Evolutionary conservation across 2,888 invertebrate genomes (phyloP), one percentile per base, ranked within the genome.

Genomic region (Imbricaverruca yamaguchii): DNA sequence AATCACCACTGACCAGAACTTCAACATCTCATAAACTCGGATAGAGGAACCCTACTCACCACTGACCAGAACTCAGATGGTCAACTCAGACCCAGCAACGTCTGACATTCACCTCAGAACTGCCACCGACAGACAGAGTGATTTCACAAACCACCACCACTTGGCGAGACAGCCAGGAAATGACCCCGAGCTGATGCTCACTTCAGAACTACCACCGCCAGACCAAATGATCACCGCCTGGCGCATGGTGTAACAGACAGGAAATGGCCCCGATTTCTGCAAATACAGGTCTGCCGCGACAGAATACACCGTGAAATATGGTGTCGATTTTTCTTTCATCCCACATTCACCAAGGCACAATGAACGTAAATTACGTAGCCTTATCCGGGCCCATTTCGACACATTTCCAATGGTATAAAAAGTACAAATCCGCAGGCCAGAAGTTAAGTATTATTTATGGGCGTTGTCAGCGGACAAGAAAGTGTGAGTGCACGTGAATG

Each of bases 351-450:
- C 2, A 4, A 0, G 74, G 18, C 55, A 74, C 74, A 74, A 74
- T 74, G 74, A 55, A 74, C 74, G 74, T 55, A 74, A 74, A 74
- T 74, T 74, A 74, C 74, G 11, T 55, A 12, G 55, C 74, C 74
- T 74, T 74, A 55, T 74, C 74, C 74, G 55, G 8, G 74, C 74
- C 74, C 74, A 74, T 74, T 74, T 74, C 74, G 74, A 74, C 74
- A 74, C 74, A 74, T 74, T 74, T 74, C 74, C 74, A 74, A 74
- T 74, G 74, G 74, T 21, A 21, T 74, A 74, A 74, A 74, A 74
- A 74, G 74, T 74, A 74, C 74, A 74, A 74, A 74, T 74, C 74
- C 74, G 74, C 74, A 0, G 53, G 74, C 74, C 74, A 21, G 74
- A 55, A 74, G 74, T 74, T 74, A 74, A 74, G 74, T 55, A 74